These are phyloP conservation scores for Pyrrhia umbra DNA, from an alignment of 2,888 invertebrate species.

Conservation along the genomic window DNA sequence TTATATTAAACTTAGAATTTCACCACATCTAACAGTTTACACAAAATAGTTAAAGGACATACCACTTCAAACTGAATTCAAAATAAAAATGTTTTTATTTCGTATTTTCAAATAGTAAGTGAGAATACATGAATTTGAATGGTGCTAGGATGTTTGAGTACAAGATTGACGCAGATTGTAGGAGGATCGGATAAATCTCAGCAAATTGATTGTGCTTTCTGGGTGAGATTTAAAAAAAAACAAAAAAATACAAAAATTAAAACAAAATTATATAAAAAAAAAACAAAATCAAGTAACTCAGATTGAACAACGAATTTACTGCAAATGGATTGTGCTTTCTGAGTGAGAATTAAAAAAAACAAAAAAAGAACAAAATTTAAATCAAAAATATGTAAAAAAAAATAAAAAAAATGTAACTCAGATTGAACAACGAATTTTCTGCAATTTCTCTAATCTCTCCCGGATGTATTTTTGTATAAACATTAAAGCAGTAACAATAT, in stretches of 20 bases:
- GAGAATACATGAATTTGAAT: slow-evolving; percentile 32
- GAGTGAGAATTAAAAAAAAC: neutral
- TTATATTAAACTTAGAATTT: neutral
- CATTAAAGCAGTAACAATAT: neutral
- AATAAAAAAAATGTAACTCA: neutral
- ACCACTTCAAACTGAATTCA: neutral
- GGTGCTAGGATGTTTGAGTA: slow-evolving; percentile 25
- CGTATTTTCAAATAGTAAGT: neutral
- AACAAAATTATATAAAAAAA: neutral
- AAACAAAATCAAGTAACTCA: neutral
- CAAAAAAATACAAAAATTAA: neutral
- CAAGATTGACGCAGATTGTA: slow-evolving; percentile 15
- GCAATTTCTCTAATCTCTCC: neutral
- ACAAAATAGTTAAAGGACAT: neutral
- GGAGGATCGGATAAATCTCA: neutral
- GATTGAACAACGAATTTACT: slow-evolving; percentile 2
- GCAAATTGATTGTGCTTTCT: neutral
- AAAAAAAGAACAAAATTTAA: too few relatives aligned
- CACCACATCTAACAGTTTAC: too few relatives aligned
- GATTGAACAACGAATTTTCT: slow-evolving; percentile 2
- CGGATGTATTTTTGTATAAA: slow-evolving; percentile 10
- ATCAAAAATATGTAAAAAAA: too few relatives aligned
- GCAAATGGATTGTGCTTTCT: too few relatives aligned
- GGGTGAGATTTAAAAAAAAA: neutral
- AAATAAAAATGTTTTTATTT: neutral